Percentiles rank a stretch among this genome's conserved stretches.
Conservation (phyloP, 1,140 invertebrate genomes). For the Sesamia nonagrioides region DNA sequence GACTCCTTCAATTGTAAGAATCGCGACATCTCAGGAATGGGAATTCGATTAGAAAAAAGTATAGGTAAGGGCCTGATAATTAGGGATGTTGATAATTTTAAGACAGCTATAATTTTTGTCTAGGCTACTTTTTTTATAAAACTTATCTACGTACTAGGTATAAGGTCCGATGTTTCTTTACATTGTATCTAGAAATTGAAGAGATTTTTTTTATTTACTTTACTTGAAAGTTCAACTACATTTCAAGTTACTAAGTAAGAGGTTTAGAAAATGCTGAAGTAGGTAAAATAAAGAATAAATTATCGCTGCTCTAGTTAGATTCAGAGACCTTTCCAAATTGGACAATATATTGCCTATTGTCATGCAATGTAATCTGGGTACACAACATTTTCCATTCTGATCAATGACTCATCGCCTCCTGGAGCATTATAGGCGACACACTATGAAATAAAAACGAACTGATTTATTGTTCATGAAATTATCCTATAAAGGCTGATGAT, state of each 20-base stretch:
- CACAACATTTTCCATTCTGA: background rate
- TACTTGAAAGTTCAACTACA: background rate
- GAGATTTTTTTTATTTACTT: background rate
- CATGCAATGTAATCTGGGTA: background rate
- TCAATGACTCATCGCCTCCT: background rate
- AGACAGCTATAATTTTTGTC: too few species aligned
- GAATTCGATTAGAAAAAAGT: too few species aligned
- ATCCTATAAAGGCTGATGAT: too few species aligned
- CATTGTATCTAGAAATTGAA: too few species aligned
- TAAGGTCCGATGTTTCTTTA: too few species aligned
- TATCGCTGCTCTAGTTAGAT: background rate
- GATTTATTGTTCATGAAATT: background rate
- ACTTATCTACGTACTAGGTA: too few species aligned
- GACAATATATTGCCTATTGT: background rate
- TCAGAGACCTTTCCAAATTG: background rate
- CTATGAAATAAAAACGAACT: background rate
- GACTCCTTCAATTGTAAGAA: too few species aligned
- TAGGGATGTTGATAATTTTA: too few species aligned
- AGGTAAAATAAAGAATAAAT: background rate
- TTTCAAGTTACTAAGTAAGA: background rate
- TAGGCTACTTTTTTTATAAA: too few species aligned
- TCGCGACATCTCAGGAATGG: too few species aligned
- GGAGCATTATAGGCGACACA: background rate
- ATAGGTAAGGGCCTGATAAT: too few species aligned
- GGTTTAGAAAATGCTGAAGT: background rate